Conservation (phyloP, 53 echinoderm and acorn worm species). For the Luidia sarsii region DNA sequence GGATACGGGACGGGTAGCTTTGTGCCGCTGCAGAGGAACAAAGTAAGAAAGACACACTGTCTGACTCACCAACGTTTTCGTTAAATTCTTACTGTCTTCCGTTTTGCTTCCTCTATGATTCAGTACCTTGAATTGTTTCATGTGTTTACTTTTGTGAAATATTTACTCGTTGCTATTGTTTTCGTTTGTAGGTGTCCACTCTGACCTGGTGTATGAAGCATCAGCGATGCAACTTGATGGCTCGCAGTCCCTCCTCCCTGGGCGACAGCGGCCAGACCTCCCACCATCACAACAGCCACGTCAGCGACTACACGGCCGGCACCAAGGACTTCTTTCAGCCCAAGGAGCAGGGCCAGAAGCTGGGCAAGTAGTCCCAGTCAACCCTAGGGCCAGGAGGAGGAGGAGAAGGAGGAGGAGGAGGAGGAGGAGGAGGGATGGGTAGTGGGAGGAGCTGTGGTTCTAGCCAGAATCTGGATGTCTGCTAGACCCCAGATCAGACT, state of each 20-base stretch:
- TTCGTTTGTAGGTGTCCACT: constrained; percentile 68
- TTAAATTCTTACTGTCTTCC: too few species aligned
- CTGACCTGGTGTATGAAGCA: constrained; percentile 85
- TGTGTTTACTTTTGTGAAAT: not conserved
- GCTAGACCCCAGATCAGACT: too few species aligned
- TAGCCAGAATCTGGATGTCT: too few species aligned
- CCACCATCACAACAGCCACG: constrained; percentile 60
- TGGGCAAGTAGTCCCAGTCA: constrained; percentile 58
- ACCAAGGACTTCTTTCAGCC: constrained; percentile 81
- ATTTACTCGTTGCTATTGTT: too few species aligned
- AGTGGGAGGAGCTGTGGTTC: too few species aligned
- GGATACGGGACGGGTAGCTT: constrained; percentile 50
- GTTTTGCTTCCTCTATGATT: not conserved
- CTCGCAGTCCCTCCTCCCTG: constrained; percentile 64
- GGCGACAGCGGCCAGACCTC: constrained; percentile 51
- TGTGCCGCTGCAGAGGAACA: constrained; percentile 42
- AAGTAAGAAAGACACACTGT: constrained; percentile 28
- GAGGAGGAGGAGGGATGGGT: too few species aligned
- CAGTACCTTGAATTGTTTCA: not conserved
- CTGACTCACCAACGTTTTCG: too few species aligned
- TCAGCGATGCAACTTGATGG: constrained; percentile 42
- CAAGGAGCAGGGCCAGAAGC: constrained; percentile 58
- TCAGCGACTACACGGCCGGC: constrained; percentile 53
- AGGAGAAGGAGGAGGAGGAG: too few species aligned
- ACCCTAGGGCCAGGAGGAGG: too few species aligned